Conservation (phyloP, 2,113 vertebrate species). For the Eulemur macaco region DNA sequence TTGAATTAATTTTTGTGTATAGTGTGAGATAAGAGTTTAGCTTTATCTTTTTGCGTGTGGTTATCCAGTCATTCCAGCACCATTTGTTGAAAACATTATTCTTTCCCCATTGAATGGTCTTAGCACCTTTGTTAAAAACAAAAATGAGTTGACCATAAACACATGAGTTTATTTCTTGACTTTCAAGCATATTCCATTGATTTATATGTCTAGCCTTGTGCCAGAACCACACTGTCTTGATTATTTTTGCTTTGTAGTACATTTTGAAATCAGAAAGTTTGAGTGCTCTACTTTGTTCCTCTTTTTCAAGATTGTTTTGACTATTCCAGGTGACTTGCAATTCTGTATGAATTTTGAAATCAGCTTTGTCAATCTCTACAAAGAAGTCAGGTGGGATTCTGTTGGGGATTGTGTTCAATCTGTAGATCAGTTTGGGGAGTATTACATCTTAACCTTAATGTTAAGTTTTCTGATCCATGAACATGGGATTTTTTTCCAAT, state of each 20-base stretch:
- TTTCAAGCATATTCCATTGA: not conserved
- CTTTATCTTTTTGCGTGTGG: not conserved
- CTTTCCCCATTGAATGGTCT: not conserved
- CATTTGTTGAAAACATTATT: not conserved
- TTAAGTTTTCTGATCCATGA: not conserved
- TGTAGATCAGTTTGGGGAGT: not conserved
- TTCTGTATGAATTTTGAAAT: not conserved
- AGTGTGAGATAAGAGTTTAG: not conserved
- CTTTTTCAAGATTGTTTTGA: not conserved
- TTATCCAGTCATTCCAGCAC: not conserved
- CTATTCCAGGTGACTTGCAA: not conserved
- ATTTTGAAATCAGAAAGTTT: not conserved
- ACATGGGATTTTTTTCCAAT: not conserved
- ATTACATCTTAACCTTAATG: not conserved
- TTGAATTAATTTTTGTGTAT: not conserved
- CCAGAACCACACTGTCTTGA: not conserved
- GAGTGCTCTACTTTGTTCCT: not conserved
- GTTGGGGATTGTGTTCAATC: not conserved
- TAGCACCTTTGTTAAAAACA: not conserved
- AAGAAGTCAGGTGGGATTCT: not conserved
- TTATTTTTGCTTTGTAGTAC: not conserved
- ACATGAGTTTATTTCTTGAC: not conserved
- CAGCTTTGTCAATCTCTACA: not conserved
- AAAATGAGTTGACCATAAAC: not conserved
- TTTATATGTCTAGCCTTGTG: too few relatives aligned